Conservation (phyloP, 1,140 invertebrate species). For the Augochlora pura region DNA sequence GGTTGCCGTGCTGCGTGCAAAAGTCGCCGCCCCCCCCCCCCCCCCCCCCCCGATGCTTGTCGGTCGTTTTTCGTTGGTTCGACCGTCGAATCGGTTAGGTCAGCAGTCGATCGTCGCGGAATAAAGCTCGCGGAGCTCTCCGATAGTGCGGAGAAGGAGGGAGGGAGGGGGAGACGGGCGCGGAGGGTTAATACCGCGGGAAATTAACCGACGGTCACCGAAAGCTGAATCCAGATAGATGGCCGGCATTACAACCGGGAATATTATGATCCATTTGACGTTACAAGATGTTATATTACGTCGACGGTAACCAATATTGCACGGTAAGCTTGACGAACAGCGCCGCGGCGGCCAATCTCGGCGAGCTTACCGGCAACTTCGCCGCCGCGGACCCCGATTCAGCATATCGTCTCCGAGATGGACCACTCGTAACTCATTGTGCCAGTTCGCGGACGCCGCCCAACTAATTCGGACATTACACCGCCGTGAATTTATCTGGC, state of each 20-base stretch:
- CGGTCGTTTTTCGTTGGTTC: not conserved
- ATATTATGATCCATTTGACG: slow-evolving; percentile 68
- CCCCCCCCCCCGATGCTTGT: too few species aligned
- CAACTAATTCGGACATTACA: slow-evolving; percentile 45
- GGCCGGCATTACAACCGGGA: slow-evolving; percentile 60
- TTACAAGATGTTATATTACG: slow-evolving; percentile 68
- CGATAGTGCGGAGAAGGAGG: too few species aligned
- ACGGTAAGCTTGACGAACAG: slow-evolving; percentile 67
- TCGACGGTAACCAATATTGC: slow-evolving; percentile 64
- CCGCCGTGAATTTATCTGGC: not conserved
- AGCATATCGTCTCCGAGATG: slow-evolving; percentile 60
- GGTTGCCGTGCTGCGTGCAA: not conserved
- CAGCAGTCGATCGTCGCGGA: slow-evolving; percentile 16
- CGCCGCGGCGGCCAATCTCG: slow-evolving; percentile 36
- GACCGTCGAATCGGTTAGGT: not conserved
- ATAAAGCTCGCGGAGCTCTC: slow-evolving; percentile 39
- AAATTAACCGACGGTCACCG: slow-evolving; percentile 57
- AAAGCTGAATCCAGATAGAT: slow-evolving; percentile 65
- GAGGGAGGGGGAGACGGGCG: too few species aligned
- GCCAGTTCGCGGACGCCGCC: slow-evolving; percentile 9
- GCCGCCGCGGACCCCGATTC: slow-evolving; percentile 52
- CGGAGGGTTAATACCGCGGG: slow-evolving; percentile 49
- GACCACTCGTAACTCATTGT: slow-evolving; percentile 59
- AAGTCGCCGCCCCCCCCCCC: too few species aligned
- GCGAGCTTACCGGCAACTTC: slow-evolving; percentile 56